phyloP scores from a whole-genome alignment of 2,113 vertebrate genomes.

The Oxyruncus cristatus region DNA sequence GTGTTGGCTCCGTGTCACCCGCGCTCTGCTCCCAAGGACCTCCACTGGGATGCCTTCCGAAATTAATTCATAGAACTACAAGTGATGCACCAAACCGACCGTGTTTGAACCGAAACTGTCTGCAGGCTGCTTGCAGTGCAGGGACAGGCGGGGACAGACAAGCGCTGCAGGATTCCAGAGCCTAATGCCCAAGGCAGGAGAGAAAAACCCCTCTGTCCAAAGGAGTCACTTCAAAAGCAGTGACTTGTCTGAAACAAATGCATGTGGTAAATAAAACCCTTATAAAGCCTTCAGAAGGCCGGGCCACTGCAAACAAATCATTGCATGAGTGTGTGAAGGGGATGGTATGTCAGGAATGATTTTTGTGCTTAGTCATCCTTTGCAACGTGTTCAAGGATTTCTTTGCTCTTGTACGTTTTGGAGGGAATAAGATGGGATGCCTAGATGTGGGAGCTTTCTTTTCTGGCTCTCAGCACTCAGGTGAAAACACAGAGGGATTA shows the following conservation, averaged over 20 bases:
- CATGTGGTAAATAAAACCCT: neutral
- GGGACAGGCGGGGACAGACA: too few relatives aligned
- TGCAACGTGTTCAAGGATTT: neutral
- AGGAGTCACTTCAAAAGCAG: neutral
- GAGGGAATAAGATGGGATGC: neutral
- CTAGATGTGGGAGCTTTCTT: neutral
- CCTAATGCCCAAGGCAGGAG: neutral
- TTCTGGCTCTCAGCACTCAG: neutral
- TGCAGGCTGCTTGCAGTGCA: neutral
- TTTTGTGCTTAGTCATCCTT: constrained; percentile 14
- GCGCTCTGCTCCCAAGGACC: neutral
- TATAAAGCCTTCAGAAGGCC: neutral
- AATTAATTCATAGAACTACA: neutral
- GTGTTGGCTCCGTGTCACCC: accelerated
- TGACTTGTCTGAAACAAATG: neutral
- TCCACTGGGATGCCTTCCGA: neutral
- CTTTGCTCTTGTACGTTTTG: neutral
- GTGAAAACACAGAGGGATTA: neutral
- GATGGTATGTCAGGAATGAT: neutral
- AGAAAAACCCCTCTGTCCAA: neutral
- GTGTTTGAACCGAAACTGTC: neutral
- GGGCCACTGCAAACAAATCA: neutral
- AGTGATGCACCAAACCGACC: neutral
- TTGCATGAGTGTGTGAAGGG: neutral
- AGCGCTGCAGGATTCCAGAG: neutral